phyloP scores from a whole-genome alignment of 2,113 vertebrate genomes.

The Otus sunia region DNA sequence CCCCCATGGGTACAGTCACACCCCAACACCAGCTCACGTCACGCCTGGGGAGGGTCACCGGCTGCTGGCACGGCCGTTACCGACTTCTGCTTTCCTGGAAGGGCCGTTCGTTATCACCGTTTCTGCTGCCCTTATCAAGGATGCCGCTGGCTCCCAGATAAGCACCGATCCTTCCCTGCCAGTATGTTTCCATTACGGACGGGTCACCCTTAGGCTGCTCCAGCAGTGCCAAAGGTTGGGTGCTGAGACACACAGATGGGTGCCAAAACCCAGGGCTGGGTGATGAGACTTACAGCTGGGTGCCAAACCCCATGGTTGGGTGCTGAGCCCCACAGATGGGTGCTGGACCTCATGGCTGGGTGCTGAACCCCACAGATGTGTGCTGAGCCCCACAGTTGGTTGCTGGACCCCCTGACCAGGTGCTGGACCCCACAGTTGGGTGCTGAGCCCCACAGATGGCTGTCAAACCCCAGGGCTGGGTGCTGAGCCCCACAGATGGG shows the following conservation, averaged over 20 bases:
- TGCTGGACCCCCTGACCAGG: too few species aligned
- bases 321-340: neutral
- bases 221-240: neutral
- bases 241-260: too few species aligned
- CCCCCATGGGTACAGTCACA: too few species aligned
- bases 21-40: fast-evolving
- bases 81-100: neutral
- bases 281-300: neutral
- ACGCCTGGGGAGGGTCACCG: neutral
- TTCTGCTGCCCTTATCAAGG: neutral
- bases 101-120: neutral
- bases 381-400: too few species aligned
- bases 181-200: neutral
- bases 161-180: neutral
- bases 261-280: neutral
- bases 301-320: too few species aligned
- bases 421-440: too few species aligned
- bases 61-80: neutral
- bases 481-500: too few species aligned
- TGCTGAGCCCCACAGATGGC: too few species aligned
- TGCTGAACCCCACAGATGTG: too few species aligned
- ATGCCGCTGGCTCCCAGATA: neutral
- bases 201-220: neutral
- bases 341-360: too few species aligned
- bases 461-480: too few species aligned